phyloP scores from a whole-genome alignment of 2,113 vertebrate species.

The Typhlomys cinereus region DNA sequence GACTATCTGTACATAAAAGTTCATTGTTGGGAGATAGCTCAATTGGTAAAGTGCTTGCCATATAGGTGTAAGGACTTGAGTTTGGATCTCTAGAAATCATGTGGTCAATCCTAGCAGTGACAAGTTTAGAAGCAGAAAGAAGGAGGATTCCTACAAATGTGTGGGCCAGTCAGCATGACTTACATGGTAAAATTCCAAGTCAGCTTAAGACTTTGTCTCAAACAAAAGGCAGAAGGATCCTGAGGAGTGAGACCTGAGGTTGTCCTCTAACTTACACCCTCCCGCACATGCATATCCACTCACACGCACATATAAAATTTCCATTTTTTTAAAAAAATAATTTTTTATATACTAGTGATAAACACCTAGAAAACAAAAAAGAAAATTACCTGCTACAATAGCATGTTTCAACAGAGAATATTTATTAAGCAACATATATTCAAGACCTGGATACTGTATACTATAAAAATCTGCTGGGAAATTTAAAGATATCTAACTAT shows the following conservation, averaged over 20 bases:
- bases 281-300: neutral
- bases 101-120: neutral
- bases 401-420: neutral
- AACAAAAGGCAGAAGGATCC: neutral
- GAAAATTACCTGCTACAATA: neutral
- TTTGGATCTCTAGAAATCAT: neutral
- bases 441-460: neutral
- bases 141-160: no score
- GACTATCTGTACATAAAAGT: neutral
- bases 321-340: no score
- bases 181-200: neutral
- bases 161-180: neutral
- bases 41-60: neutral
- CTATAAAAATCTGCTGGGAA: neutral
- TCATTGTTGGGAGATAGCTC: neutral
- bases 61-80: neutral
- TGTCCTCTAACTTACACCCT: neutral
- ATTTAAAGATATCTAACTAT: neutral
- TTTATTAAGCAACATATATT: neutral
- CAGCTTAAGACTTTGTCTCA: neutral
- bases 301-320: neutral
- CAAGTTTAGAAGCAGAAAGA: no score
- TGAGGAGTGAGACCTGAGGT: neutral
- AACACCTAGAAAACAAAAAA: neutral
- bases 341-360: neutral